Evolutionary conservation across 2,888 invertebrate species (phyloP), one percentile per base, ranked within the genome.

Genomic region (Invenusta paracnida): DNA sequence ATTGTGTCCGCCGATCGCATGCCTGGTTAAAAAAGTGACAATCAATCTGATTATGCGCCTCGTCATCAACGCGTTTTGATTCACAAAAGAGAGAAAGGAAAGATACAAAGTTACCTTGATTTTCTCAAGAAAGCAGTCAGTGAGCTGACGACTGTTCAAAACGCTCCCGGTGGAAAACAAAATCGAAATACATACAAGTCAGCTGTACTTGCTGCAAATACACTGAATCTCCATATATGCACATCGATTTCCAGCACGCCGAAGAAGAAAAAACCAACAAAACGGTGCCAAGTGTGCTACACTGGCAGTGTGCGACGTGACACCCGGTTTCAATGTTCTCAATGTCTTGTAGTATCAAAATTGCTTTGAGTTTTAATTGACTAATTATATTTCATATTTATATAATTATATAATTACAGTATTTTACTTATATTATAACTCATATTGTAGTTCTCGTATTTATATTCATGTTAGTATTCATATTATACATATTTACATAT

Each of bases 281-380:
- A n/a, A n/a, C 73, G 25, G 17, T 73, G 23, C 73, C 73, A 23
- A 23, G 73, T 73, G 73, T 73, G 73, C 73, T 73, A 73, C 25
- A 73, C 73, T 73, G 25, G 73, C 73, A 25, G 73, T 73, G 73
- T 73, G 73, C 73, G 73, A 73, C 73, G 48, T 48, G 48, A 48
- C 48, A 48, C 48, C 48, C 48, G 25, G 73, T 73, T 73, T 73
- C 17, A 73, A 73, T 73, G 73, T 73, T 73, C 27, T 73, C 73
- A 73, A 23, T 23, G 73, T 73, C 73, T 23, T 25, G 73, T 5
- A 73, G 17, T 13, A 23, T 23, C 73, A 25, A 23, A 23, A 5
- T 73, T 73, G 23, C 23, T 5, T 48, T 17, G 48, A 48, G 48
- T 11, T 48, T 48, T 5, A 5, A 11, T 48, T 48, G 11, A 48